Conservation (phyloP, 2,888 invertebrate genomes). For the Dicycla oo region DNA sequence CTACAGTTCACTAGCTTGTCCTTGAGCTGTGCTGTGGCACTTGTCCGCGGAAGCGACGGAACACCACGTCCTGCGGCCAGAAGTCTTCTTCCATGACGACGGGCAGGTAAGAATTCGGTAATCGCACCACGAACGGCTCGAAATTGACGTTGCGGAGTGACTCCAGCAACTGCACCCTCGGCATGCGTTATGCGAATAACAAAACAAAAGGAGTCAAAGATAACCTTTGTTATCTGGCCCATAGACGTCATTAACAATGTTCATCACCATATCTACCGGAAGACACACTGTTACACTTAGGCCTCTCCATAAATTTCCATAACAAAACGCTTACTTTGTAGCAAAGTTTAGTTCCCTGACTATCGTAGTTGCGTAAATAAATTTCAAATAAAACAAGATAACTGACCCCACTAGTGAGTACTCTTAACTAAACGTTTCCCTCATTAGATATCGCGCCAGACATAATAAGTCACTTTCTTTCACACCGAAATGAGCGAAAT, state of each 20-base stretch:
- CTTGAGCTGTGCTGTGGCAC: no score
- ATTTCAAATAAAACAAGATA: constrained; percentile 34
- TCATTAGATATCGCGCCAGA: constrained; percentile 45
- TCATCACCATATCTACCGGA: constrained; percentile 53
- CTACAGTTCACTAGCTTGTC: no score
- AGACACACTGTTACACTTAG: constrained; percentile 43
- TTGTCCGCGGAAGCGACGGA: no score
- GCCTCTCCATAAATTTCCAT: constrained; percentile 50
- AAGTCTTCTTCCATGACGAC: no score
- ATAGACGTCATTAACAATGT: constrained; percentile 42
- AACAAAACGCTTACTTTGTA: constrained; percentile 46
- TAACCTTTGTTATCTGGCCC: constrained; percentile 36
- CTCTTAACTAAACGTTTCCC: constrained; percentile 36
- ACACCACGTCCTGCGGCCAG: no score
- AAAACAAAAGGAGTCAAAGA: constrained; percentile 29
- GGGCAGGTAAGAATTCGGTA: no score
- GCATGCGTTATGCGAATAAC: not conserved
- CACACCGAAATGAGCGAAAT: constrained; percentile 44
- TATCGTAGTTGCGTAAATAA: constrained; percentile 38
- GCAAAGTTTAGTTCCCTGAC: constrained; percentile 34
- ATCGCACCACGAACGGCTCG: no score
- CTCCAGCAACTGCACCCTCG: no score
- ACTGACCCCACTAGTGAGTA: constrained; percentile 26
- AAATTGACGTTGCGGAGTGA: no score
- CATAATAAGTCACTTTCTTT: constrained; percentile 46